Percentiles rank a stretch among this genome's conserved stretches.
Evolutionary conservation across 2,888 invertebrate species (phyloP).

Genomic region (Cantharis flavilabris): DNA sequence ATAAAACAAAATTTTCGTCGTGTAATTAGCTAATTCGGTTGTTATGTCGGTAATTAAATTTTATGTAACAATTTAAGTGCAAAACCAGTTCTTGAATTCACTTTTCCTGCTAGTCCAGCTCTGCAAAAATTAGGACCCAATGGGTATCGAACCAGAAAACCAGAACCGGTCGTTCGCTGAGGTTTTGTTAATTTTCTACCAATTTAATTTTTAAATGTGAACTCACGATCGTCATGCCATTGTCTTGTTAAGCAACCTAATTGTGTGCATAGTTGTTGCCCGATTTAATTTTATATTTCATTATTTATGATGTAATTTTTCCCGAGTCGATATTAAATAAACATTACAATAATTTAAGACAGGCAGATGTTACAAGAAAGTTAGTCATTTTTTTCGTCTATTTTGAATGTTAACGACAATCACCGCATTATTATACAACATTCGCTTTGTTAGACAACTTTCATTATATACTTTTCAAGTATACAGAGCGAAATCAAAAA

Average conservation of each 20-base stretch:
- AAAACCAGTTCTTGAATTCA: not conserved
- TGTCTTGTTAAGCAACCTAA: not conserved
- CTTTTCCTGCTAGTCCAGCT: not conserved
- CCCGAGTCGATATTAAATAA: not conserved
- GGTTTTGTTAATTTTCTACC: not conserved
- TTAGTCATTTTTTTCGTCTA: not conserved
- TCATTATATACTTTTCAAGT: not conserved
- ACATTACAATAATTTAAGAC: not conserved
- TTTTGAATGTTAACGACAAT: constrained; percentile 1
- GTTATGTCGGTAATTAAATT: not conserved
- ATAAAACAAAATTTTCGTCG: not conserved
- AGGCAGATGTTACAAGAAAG: constrained; percentile 2
- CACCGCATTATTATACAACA: not conserved
- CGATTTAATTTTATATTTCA: not conserved
- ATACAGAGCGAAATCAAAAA: not conserved
- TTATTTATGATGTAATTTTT: not conserved
- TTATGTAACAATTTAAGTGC: not conserved
- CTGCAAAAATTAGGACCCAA: not conserved
- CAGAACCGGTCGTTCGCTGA: not conserved
- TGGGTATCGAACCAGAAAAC: not conserved
- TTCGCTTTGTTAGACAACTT: not conserved
- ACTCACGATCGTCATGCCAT: not conserved
- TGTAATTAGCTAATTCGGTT: not conserved
- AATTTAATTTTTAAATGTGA: not conserved
- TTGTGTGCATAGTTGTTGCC: not conserved